A percentile compares a stretch with the other conserved stretches of the same genome.
Conservation (phyloP, 2,888 invertebrate genomes). For the Melitaea athalia region DNA sequence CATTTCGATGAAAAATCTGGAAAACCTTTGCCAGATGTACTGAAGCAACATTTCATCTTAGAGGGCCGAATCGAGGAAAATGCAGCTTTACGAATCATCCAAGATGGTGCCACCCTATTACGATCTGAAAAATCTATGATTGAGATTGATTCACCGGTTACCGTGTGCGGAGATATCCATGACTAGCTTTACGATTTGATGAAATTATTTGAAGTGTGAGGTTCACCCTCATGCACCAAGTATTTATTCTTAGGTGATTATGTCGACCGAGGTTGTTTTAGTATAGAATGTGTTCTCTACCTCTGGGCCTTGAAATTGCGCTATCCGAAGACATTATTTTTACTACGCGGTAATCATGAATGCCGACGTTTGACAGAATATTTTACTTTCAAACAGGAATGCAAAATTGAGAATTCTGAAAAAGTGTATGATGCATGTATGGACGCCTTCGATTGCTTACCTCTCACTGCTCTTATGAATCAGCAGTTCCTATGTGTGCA, state of each 20-base stretch:
- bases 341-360: conserved; percentile 99
- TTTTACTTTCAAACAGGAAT: conserved; percentile 99
- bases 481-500: conserved; percentile 99
- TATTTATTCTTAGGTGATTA: conserved; percentile 99
- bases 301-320: conserved; percentile 99
- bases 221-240: conserved; percentile 98
- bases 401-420: conserved; percentile 99
- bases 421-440: conserved; percentile 99
- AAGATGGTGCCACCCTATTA: conserved; percentile 96
- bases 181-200: conserved; percentile 99
- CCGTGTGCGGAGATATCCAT: conserved; percentile 99
- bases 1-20: conserved; percentile 97
- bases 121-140: conserved; percentile 99
- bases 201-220: conserved; percentile 99
- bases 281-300: conserved; percentile 99
- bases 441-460: conserved; percentile 99
- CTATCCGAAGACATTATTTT: conserved; percentile 98
- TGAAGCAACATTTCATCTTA: conserved; percentile 99
- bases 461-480: conserved; percentile 99
- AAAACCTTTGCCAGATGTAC: conserved; percentile 97
- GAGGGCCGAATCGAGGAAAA: conserved; percentile 99
- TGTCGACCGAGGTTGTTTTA: conserved; percentile 99
- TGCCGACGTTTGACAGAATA: conserved; percentile 99
- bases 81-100: conserved; percentile 98
- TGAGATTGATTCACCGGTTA: conserved; percentile 99